These are phyloP conservation scores for Neosilurus mollespiculum DNA, from an alignment of 2,797 vertebrate species.

Conservation along the genomic window DNA sequence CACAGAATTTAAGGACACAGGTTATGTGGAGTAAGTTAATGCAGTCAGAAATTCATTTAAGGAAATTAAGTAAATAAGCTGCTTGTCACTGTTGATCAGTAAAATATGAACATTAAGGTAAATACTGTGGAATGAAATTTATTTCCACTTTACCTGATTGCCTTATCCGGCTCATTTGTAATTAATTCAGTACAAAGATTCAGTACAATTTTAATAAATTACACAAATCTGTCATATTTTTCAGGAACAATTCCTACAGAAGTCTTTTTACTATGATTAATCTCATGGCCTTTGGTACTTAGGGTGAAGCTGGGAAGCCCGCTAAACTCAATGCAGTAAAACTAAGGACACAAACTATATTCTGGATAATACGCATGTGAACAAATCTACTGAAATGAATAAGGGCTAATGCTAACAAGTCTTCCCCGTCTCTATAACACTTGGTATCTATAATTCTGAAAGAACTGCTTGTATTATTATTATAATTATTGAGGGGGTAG, in stretches of 20 bases:
- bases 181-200: background rate
- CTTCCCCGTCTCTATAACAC: too few species aligned
- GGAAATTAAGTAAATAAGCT: background rate
- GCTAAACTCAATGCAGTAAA: too few species aligned
- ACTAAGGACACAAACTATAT: too few species aligned
- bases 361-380: too few species aligned
- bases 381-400: too few species aligned
- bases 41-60: background rate
- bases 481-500: too few species aligned
- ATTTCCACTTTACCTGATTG: background rate
- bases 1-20: background rate
- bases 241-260: background rate
- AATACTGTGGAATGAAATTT: background rate
- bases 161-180: background rate
- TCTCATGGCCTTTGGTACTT: too few species aligned
- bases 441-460: too few species aligned
- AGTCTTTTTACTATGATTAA: too few species aligned
- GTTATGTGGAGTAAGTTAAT: background rate
- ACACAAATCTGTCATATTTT: background rate
- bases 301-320: too few species aligned
- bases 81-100: background rate
- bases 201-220: background rate
- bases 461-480: too few species aligned
- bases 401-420: too few species aligned
- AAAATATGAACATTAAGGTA: background rate